phyloP scores from a whole-genome alignment of 2,888 invertebrate genomes.

The Lithophane semibrunnea region DNA sequence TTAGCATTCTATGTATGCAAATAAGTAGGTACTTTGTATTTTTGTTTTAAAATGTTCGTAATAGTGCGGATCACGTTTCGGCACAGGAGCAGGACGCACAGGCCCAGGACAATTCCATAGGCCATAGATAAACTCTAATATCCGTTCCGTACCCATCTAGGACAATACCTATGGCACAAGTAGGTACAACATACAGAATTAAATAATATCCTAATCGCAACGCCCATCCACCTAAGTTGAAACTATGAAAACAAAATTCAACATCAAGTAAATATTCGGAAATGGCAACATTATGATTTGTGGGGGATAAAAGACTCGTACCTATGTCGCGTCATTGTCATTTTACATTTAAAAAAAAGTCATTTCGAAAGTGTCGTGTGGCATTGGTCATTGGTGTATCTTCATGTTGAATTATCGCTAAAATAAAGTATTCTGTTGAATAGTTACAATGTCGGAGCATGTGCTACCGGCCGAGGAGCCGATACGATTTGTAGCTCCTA shows the following conservation, averaged over 20 bases:
- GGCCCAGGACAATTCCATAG: no score
- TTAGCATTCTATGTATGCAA: no score
- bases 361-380: conserved; percentile 80
- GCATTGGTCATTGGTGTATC: conserved; percentile 76
- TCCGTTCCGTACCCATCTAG: neutral
- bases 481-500: conserved; percentile 93
- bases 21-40: no score
- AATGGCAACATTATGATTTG: conserved; percentile 13
- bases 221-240: neutral
- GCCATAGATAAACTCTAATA: no score
- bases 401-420: conserved; percentile 66
- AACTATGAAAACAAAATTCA: no score
- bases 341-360: conserved; percentile 26
- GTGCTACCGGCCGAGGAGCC: conserved; percentile 90
- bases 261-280: neutral
- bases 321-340: conserved; percentile 25
- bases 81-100: no score
- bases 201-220: neutral
- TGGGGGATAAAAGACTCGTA: conserved; percentile 51
- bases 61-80: no score
- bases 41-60: no score
- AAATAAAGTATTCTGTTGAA: conserved; percentile 55
- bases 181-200: neutral
- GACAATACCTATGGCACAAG: neutral
- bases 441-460: conserved; percentile 85